A percentile compares a stretch with the other conserved stretches of the same genome.
These are phyloP conservation scores for Loris lydekkerianus DNA, from an alignment of 2,797 vertebrate genomes.

Conservation along the genomic window DNA sequence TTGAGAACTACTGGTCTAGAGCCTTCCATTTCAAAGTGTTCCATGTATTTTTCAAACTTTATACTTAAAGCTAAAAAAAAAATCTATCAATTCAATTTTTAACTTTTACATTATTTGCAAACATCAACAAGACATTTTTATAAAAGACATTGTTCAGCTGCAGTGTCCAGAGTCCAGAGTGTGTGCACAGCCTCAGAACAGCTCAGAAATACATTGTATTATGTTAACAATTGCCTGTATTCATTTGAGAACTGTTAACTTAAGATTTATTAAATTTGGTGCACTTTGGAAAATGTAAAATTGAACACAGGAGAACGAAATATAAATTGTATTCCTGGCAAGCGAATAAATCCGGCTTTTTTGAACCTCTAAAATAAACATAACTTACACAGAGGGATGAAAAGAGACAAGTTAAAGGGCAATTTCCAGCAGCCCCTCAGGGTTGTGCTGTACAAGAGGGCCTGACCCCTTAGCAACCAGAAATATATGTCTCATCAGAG, in stretches of 20 bases:
- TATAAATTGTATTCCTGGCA: constrained; percentile 72
- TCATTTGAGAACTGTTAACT: constrained; percentile 76
- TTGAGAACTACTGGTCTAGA: not conserved
- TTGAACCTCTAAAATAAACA: constrained; percentile 61
- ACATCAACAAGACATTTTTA: constrained; percentile 41
- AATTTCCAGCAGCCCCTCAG: not conserved
- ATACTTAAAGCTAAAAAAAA: constrained; percentile 27
- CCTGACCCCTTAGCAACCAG: not conserved
- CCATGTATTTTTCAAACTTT: constrained; percentile 45
- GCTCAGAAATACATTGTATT: constrained; percentile 61
- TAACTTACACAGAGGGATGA: constrained; percentile 22
- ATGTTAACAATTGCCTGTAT: constrained; percentile 73
- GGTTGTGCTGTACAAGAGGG: constrained; percentile 24
- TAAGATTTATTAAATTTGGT: constrained; percentile 81
- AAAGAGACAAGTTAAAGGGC: constrained; percentile 58
- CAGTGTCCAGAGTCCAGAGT: constrained; percentile 52
- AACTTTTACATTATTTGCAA: constrained; percentile 43
- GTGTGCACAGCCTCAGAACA: constrained; percentile 59
- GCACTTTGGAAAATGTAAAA: constrained; percentile 81
- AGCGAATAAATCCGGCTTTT: constrained; percentile 71
- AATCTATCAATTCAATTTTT: not conserved
- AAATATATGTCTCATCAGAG: not conserved
- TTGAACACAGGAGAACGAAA: constrained; percentile 59
- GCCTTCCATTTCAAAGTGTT: not conserved
- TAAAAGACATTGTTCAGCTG: not conserved